Percentiles rank a stretch among this genome's conserved stretches.
Evolutionary conservation across 2,113 vertebrate genomes (phyloP).

Genomic region (Cyanistes caeruleus): DNA sequence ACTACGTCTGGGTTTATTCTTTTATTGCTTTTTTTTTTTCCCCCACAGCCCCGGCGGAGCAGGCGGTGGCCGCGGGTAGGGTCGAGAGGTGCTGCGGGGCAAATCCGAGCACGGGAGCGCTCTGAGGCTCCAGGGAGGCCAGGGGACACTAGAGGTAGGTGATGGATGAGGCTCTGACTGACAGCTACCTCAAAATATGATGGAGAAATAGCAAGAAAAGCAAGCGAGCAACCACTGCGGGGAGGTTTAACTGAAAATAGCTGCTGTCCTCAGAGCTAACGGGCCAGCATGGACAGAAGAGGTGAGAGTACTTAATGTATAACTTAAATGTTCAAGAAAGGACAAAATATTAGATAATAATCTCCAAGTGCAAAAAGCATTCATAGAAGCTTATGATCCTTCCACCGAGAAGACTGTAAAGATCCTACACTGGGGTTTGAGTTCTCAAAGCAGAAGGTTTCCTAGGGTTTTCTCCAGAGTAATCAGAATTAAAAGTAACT

Average conservation of each 20-base stretch:
- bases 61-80: background rate
- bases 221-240: background rate
- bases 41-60: background rate
- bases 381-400: background rate
- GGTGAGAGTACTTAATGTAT: background rate
- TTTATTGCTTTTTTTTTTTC: background rate
- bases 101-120: background rate
- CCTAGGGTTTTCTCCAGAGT: slow-evolving; percentile 1
- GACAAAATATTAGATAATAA: background rate
- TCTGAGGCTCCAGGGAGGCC: background rate
- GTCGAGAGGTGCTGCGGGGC: background rate
- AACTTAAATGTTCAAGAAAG: background rate
- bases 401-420: background rate
- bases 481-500: background rate
- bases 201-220: background rate
- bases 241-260: background rate
- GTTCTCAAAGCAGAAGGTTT: slow-evolving; percentile 19
- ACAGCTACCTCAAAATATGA: background rate
- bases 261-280: background rate
- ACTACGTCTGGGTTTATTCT: rapidly evolving
- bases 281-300: background rate
- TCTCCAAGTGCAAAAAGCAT: background rate
- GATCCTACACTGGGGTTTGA: background rate
- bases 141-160: background rate
- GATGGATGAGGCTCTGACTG: background rate